A percentile compares a stretch with the other conserved stretches of the same genome.
phyloP scores from a whole-genome alignment of 2,113 vertebrate genomes.

The Forbesichthys agassizii region DNA sequence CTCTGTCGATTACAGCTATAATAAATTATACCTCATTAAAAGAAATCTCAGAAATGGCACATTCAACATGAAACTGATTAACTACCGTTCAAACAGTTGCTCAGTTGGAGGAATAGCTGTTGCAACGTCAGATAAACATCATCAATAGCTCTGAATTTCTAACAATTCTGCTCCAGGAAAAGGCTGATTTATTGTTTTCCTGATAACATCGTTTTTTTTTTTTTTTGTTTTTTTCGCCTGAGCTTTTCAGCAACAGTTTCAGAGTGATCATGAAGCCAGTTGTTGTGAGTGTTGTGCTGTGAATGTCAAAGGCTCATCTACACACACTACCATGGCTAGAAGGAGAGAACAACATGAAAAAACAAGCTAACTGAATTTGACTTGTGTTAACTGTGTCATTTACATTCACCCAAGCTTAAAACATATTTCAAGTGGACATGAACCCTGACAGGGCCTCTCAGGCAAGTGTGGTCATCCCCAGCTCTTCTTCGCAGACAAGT shows the following conservation, averaged over 20 bases:
- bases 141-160: constrained; percentile 45
- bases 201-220: constrained; percentile 23
- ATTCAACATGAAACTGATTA: constrained; percentile 59
- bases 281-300: constrained; percentile 21
- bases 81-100: constrained; percentile 54
- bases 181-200: constrained; percentile 28
- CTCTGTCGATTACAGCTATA: constrained; percentile 42
- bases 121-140: constrained; percentile 49
- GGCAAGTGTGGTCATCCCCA: constrained; percentile 41
- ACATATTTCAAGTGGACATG: constrained; percentile 47
- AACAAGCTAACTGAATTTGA: constrained; percentile 32
- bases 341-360: constrained; percentile 31
- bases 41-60: constrained; percentile 58
- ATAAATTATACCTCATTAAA: constrained; percentile 53
- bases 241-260: constrained; percentile 35
- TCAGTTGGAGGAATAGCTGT: constrained; percentile 46
- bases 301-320: constrained; percentile 47
- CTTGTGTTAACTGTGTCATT: constrained; percentile 55
- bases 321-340: neutral
- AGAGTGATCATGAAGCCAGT: constrained; percentile 27
- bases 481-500: constrained; percentile 47
- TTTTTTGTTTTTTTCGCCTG: neutral
- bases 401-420: constrained; percentile 46
- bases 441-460: constrained; percentile 55
- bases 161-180: constrained; percentile 9